Conservation (phyloP, 2,113 vertebrate genomes). For the Ciconia boyciana region DNA sequence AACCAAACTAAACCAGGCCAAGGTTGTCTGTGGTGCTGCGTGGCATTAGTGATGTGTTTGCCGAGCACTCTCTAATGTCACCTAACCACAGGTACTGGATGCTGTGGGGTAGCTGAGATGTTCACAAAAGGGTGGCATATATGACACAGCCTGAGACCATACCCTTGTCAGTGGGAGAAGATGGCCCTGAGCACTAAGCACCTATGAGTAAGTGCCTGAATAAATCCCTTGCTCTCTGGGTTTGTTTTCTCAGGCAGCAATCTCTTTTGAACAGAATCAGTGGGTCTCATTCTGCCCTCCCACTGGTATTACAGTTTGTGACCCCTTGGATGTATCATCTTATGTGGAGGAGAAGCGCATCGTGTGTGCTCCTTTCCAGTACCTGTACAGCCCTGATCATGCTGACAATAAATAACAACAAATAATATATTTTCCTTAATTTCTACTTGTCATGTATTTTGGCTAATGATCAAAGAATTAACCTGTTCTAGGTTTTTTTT, state of each 20-base stretch:
- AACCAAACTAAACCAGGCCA: neutral
- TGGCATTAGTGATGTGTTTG: neutral
- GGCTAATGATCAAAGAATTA: neutral
- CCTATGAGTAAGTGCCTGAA: neutral
- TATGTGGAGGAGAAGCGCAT: neutral
- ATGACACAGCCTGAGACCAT: neutral
- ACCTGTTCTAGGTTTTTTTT: neutral
- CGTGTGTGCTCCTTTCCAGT: neutral
- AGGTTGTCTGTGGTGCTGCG: neutral
- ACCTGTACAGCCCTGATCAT: neutral
- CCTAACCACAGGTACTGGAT: neutral
- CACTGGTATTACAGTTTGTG: neutral
- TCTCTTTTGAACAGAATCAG: neutral
- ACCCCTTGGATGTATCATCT: neutral
- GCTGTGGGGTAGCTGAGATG: neutral
- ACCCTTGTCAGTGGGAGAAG: neutral
- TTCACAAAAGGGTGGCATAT: neutral
- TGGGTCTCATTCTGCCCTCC: neutral
- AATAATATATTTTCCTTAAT: neutral
- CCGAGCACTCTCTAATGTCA: neutral
- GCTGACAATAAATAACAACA: neutral
- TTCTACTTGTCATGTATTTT: neutral
- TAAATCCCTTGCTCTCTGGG: neutral
- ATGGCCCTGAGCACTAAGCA: neutral
- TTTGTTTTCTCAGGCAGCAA: neutral